Conservation (phyloP, 2,113 vertebrate species). For the Tupaia tana region DNA sequence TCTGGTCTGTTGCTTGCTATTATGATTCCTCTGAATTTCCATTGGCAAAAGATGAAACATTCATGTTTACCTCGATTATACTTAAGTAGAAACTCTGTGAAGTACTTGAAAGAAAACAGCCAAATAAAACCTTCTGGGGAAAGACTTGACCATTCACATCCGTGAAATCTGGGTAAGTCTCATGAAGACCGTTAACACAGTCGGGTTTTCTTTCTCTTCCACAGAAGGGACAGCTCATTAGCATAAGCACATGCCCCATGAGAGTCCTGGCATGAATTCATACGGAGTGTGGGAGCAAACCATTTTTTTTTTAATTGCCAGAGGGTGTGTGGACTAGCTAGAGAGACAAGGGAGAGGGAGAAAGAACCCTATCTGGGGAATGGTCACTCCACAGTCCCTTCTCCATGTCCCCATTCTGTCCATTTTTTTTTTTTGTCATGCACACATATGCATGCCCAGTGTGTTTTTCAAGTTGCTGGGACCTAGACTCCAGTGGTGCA, state of each 20-base stretch:
- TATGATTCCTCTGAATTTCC: not conserved
- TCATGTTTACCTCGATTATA: slow-evolving; percentile 49
- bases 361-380: too few species aligned
- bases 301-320: not conserved
- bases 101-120: slow-evolving; percentile 23
- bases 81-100: slow-evolving; percentile 22
- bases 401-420: too few species aligned
- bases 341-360: too few species aligned
- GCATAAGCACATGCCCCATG: not conserved
- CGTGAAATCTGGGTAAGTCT: not conserved
- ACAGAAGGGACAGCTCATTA: not conserved
- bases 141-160: not conserved
- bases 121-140: not conserved
- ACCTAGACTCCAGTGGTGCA: too few species aligned
- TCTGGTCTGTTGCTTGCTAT: not conserved
- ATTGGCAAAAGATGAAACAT: slow-evolving; percentile 12
- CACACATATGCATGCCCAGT: too few species aligned
- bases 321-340: too few species aligned
- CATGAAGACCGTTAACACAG: not conserved
- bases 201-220: not conserved
- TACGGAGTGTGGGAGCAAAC: not conserved
- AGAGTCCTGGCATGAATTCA: not conserved
- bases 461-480: too few species aligned
- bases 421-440: too few species aligned
- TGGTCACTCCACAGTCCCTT: too few species aligned